Conservation (phyloP, 2,888 invertebrate genomes). For the Brassicogethes aeneus region DNA sequence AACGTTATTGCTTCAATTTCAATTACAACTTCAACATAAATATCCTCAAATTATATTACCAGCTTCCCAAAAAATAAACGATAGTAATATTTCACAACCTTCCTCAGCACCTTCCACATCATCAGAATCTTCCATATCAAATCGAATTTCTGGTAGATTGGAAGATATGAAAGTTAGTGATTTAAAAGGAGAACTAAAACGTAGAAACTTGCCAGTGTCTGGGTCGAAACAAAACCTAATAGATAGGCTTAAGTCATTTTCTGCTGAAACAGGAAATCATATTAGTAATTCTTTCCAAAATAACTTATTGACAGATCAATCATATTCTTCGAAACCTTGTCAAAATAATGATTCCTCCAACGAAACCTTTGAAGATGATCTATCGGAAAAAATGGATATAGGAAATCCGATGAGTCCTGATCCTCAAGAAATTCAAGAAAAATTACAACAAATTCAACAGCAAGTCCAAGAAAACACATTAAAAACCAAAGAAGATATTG, state of each 20-base stretch:
- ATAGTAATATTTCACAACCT: constrained; percentile 29
- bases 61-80: constrained; percentile 47
- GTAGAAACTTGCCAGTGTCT: constrained; percentile 88
- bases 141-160: constrained; percentile 54
- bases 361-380: constrained; percentile 26
- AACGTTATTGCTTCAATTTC: constrained; percentile 82
- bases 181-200: constrained; percentile 87
- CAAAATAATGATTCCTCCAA: constrained; percentile 36
- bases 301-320: constrained; percentile 18
- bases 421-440: background rate
- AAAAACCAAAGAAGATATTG: constrained; percentile 53
- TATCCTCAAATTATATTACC: constrained; percentile 77
- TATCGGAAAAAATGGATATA: constrained; percentile 38
- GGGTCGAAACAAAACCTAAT: constrained; percentile 93
- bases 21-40: constrained; percentile 74
- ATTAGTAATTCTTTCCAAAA: constrained; percentile 30
- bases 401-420: constrained; percentile 43
- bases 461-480: constrained; percentile 28
- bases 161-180: constrained; percentile 97
- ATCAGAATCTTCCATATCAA: constrained; percentile 33
- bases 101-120: constrained; percentile 39
- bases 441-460: constrained; percentile 23
- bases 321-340: constrained; percentile 42
- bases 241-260: constrained; percentile 76
- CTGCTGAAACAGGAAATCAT: constrained; percentile 22